A percentile compares a stretch with the other conserved stretches of the same genome.
Evolutionary conservation across 2,888 invertebrate genomes (phyloP).

Genomic region (Dasysyrphus albostriatus): DNA sequence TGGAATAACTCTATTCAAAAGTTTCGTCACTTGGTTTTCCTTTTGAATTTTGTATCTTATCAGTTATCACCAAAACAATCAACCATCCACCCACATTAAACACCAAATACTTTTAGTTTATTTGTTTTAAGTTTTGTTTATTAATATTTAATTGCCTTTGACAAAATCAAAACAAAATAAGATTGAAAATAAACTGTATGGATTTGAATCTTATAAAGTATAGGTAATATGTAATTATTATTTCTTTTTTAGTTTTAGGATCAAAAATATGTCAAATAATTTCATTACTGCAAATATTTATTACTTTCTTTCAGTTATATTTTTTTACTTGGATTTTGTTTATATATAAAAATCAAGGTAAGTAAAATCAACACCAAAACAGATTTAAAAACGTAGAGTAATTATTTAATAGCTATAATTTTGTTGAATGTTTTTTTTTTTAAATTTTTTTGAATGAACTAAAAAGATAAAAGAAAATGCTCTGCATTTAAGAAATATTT

Average conservation of each 20-base stretch:
- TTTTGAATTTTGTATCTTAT: no score
- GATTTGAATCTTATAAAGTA: conserved; percentile 22
- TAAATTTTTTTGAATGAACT: conserved; percentile 52
- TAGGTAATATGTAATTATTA: conserved; percentile 19
- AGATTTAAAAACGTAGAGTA: conserved; percentile 21
- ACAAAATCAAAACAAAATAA: conserved; percentile 61
- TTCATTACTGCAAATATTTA: conserved; percentile 45
- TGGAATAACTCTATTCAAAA: no score
- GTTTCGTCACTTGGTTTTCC: no score
- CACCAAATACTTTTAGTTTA: conserved; percentile 1
- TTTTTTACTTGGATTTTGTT: background rate
- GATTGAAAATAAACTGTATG: conserved; percentile 8
- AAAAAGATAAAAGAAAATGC: conserved; percentile 67
- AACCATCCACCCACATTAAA: background rate
- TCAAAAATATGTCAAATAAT: conserved; percentile 30
- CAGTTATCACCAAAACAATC: background rate
- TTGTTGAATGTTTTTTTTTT: conserved; percentile 43
- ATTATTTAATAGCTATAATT: conserved; percentile 48
- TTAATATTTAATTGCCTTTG: conserved; percentile 67
- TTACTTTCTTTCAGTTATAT: conserved; percentile 15
- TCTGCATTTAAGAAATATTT: conserved; percentile 59
- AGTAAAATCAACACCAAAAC: conserved; percentile 25
- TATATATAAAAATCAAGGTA: conserved; percentile 28
- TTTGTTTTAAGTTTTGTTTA: conserved; percentile 47
- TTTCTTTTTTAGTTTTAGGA: conserved; percentile 40